Evolutionary conservation across 2,888 invertebrate species (phyloP).

Genomic region (Zeuzera pyrina): DNA sequence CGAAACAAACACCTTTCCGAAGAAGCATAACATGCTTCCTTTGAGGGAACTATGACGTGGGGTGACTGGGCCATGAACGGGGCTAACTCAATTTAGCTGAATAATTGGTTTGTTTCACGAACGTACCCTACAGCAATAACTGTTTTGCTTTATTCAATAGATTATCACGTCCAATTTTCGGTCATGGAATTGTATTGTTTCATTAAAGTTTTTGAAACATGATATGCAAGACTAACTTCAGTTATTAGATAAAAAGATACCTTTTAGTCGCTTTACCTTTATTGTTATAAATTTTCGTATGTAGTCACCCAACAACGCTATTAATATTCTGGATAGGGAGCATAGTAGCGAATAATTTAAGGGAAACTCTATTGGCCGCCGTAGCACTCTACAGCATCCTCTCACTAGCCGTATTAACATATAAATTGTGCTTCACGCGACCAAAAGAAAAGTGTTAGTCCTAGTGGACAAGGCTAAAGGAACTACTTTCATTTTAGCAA

Average conservation of each 20-base stretch:
- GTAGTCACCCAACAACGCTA: slow-evolving; percentile 28
- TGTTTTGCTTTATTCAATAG: slow-evolving; percentile 17
- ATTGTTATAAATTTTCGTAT: slow-evolving; percentile 36
- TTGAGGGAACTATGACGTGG: slow-evolving; percentile 48
- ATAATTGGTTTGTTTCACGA: slow-evolving; percentile 63
- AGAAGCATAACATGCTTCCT: slow-evolving; percentile 50
- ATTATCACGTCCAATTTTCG: slow-evolving; percentile 16
- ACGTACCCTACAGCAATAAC: slow-evolving; percentile 36
- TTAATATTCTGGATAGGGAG: slow-evolving; percentile 41
- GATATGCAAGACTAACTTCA: too few relatives aligned
- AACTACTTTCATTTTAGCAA: too few relatives aligned
- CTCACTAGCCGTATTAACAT: slow-evolving; percentile 27
- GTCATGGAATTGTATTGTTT: too few relatives aligned
- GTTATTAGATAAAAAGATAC: too few relatives aligned
- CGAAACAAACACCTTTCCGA: slow-evolving; percentile 67
- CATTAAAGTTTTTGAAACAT: too few relatives aligned
- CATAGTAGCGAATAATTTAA: slow-evolving; percentile 36
- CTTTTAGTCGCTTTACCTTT: too few relatives aligned
- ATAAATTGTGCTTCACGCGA: slow-evolving; percentile 30
- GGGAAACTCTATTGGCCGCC: slow-evolving; percentile 26
- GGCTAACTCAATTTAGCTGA: slow-evolving; percentile 62
- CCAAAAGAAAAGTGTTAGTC: slow-evolving; percentile 15
- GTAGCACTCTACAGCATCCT: slow-evolving; percentile 19
- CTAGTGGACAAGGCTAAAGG: slow-evolving; percentile 7
- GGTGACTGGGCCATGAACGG: slow-evolving; percentile 25